phyloP scores from a whole-genome alignment of 1,140 invertebrate species.

The Papilio glaucus region DNA sequence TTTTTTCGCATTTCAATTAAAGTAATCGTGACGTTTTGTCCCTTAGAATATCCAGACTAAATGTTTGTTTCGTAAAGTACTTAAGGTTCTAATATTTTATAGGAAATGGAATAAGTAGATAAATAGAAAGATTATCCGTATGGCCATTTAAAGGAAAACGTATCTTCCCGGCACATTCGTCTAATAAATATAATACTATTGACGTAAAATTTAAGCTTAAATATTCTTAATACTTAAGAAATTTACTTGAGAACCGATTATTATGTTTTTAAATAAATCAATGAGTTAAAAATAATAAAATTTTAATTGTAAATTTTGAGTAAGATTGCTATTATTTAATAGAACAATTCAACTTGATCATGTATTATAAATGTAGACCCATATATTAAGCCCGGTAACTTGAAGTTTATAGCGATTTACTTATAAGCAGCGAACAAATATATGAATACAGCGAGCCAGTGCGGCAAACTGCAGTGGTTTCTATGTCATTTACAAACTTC shows the following conservation, averaged over 20 bases:
- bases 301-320: no score
- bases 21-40: no score
- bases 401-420: neutral
- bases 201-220: neutral
- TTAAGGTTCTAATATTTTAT: no score
- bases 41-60: no score
- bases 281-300: no score
- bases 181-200: neutral
- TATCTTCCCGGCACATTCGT: neutral
- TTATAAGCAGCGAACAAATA: neutral
- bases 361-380: neutral
- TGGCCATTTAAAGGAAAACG: slow-evolving; percentile 2
- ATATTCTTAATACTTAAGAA: neutral
- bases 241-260: no score
- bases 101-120: no score
- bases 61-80: no score
- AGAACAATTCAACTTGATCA: neutral
- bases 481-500: slow-evolving; percentile 9
- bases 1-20: no score
- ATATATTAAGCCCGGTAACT: neutral
- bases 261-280: no score
- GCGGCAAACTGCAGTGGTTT: slow-evolving; percentile 23
- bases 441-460: neutral
- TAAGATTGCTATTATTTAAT: no score
- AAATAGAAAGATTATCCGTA: slow-evolving; percentile 1